phyloP scores from a whole-genome alignment of 23 tunicate species.

The Phallusia fumigata region DNA sequence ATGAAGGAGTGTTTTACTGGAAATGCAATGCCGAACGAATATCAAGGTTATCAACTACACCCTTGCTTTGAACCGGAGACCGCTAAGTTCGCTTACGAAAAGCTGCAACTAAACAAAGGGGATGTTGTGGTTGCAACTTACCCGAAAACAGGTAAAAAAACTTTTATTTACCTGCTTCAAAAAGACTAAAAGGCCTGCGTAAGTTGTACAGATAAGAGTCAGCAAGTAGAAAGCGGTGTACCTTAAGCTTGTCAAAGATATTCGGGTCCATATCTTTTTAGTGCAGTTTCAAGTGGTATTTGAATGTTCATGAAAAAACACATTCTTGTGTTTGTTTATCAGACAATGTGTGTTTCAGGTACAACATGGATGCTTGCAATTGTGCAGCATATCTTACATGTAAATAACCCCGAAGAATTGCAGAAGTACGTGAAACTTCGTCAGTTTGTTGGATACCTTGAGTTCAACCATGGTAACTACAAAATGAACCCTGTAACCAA shows the following conservation, averaged over 20 bases:
- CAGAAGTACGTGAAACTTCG: background rate
- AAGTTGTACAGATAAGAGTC: too few species aligned
- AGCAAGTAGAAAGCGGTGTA: too few species aligned
- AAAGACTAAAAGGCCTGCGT: too few species aligned
- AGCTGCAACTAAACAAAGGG: background rate
- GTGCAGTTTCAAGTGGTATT: too few species aligned
- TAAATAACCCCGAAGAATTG: background rate
- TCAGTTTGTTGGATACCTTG: background rate
- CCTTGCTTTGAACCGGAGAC: background rate
- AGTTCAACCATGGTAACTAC: background rate
- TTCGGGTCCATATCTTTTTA: too few species aligned
- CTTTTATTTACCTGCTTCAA: background rate
- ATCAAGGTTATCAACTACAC: background rate
- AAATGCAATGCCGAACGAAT: background rate
- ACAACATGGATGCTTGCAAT: conserved; percentile 1
- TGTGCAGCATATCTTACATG: background rate
- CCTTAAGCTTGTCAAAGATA: too few species aligned
- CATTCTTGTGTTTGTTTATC: too few species aligned
- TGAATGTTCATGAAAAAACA: too few species aligned
- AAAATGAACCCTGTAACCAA: background rate
- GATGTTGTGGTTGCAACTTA: background rate
- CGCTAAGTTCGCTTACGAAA: background rate
- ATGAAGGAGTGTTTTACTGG: background rate
- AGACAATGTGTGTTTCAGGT: background rate
- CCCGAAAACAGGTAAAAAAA: background rate